Base-by-base conservation (phyloP, 1,140 invertebrate genomes). In the Bombus difficillimus region DNA sequence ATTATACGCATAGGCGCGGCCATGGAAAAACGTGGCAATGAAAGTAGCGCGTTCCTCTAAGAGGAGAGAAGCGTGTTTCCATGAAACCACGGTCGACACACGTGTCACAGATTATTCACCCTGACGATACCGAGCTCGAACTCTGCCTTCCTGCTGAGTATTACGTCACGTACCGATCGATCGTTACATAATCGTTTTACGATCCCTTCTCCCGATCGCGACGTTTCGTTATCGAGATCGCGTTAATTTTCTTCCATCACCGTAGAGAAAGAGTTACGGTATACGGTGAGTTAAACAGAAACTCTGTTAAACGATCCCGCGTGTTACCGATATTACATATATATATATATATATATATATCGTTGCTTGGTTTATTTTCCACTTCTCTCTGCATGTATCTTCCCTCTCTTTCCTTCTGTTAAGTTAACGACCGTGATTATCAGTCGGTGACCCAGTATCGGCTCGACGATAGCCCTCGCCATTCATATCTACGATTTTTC, bases 381-480 rank as follows among this genome's bases (percentile, higher is more conserved):
- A 4, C 53, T 62, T n/a, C 28, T n/a, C 28, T n/a, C 57, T 32
- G 2, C n/a, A 0, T 8, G 6, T 34, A 22, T 22, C 68, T 28
- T 47, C 15, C 57, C 32, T 83, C 82, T 73, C 82, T 78, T 53
- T 68, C 28, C 43, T 53, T 39, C 79, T 32, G 47, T n/a, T 59
- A 59, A 83, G 74, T 77, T 72, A 73, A 57, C 86, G 82, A 87
- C 66, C 72, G 73, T 73, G 89, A 86, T 91, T 93, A 93, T 93
- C 92, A 93, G 92, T 92, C 90, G 91, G 89, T 93, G 91, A 92
- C 91, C 93, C 88, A 93, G 88, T 92, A 71, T 81, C 75, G 82
- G 53, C 68, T 82, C 76, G 81, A 75, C 81, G 90, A 91, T 91
- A 91, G 88, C 91, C 87, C 87, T 88, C 82, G 72, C 73, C 76